Base-by-base conservation (phyloP, 2,113 vertebrate genomes). In the Tachuris rubrigastra region DNA sequence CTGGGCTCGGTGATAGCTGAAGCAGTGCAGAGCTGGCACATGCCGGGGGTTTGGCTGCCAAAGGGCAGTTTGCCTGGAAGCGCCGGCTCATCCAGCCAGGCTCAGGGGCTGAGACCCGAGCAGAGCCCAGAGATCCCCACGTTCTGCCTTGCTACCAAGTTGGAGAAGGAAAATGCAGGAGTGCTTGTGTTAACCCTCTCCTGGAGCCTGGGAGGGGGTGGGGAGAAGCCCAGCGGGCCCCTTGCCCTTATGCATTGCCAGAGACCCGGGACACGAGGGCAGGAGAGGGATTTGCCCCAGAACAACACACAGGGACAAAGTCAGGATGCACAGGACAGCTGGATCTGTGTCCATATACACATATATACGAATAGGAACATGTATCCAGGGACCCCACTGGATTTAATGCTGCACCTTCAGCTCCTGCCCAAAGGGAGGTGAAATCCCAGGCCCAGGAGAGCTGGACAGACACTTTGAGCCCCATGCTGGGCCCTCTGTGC, bases 111-210 rank as follows among this genome's bases (percentile, higher is more conserved):
- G 69, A 42, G 84, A 90, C 93, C 81, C 81, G 52, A 93, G 15
- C 27, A 0, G 67, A 62, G 76, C 53, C 76, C 71, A 28, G 55
- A 53, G 30, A 91, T 80, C 93, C 95, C 87, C 71, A 33, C 14
- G 1, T 50, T 86, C 52, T 77, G 88, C 79, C 72, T 78, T 78
- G 93, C 93, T 92, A 96, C 94, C 84, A 69, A 87, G 52, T 17
- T 93, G 92, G 93, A 96, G 90, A 50, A 66, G 78, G 83, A 50
- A 94, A 94, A 89, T 5, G 20, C 27, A 27, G 73, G 21, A 69
- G n/a, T 0, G 2, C 8, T 78, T 1, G 0, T 30, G 6, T 89
- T 95, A 88, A 95, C 85, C 73, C 55, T 88, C 22, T 79, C n/a
- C 92, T 83, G 56, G 71, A 35, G 52, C 39, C 31, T 16, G 42